Evolutionary conservation across 2,888 invertebrate genomes (phyloP), one percentile per base, ranked within the genome.

Genomic region (Labia minor): DNA sequence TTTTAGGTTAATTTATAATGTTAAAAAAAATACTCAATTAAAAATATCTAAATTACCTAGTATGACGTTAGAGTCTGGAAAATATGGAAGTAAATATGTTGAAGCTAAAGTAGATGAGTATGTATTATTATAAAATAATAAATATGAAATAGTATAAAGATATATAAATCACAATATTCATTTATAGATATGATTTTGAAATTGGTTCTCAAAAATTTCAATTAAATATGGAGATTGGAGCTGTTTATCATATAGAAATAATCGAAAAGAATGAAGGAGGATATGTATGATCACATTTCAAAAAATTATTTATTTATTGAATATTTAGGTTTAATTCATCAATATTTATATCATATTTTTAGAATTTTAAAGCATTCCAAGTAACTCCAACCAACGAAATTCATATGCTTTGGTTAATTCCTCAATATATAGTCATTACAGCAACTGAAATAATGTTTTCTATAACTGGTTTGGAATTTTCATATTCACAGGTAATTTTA

Each of bases 391-490:
- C 89, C 0, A 92, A 90, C 76, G 83, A 84, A 1, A 76, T 95
- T 1, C 89, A 90, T 73, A 90, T 96, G 74, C 76, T 92, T 2
- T 90, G 87, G 88, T 85, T 95, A 73, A 75, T 97, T 19, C 97
- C 97, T 0, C 98, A 98, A 76, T 96, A 95, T 75, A 79, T 96
- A 64, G 81, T 96, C 16, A 89, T 99, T 73, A 95, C 97, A 0
- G 85, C 89, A 73, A 97, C 88, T 0, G 98, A 99, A 78, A 90
- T 98, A 61, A 90, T 98, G 87, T 95, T 96, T 77, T 93, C 95
- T 0, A 89, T 98, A 21, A 96, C 97, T 0, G 97, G 97, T 0
- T 80, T 98, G 19, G 92, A 95, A 76, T 98, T 99, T 78, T 92
- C 96, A 0, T 98, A 95, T 78, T 92, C 95, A 0, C 94, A 84